Evolutionary conservation across 2,797 vertebrate species (phyloP).

Genomic region (Sarcoramphus papa): DNA sequence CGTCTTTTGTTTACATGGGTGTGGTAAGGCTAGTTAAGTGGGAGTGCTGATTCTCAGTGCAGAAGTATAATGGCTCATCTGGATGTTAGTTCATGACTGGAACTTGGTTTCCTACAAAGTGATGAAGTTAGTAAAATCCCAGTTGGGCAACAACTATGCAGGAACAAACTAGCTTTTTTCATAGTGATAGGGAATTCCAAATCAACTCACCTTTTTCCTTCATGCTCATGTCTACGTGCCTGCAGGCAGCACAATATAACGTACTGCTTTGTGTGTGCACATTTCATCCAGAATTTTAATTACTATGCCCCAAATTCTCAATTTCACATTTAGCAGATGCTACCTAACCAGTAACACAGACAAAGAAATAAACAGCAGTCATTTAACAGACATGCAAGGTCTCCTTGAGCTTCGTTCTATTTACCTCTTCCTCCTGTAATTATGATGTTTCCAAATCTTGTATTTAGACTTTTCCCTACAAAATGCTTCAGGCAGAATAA

Average conservation of each 20-base stretch:
- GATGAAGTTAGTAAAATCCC: background rate
- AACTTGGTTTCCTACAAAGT: background rate
- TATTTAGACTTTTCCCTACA: background rate
- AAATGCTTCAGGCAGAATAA: background rate
- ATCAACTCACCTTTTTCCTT: background rate
- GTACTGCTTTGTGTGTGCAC: background rate
- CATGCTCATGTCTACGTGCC: background rate
- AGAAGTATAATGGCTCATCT: background rate
- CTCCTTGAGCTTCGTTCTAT: background rate
- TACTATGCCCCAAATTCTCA: background rate
- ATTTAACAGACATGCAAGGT: background rate
- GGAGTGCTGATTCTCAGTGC: background rate
- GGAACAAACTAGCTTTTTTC: background rate
- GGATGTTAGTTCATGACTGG: background rate
- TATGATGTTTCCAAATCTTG: background rate
- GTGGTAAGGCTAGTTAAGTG: background rate
- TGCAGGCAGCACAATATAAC: background rate
- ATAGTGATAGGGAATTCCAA: background rate
- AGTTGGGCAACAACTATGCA: background rate
- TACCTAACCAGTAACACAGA: background rate
- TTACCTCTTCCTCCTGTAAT: background rate
- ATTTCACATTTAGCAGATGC: background rate
- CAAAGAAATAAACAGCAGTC: background rate
- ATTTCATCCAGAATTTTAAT: background rate
- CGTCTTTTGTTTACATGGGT: background rate